phyloP scores from a whole-genome alignment of 1,140 invertebrate species.

The Diachasma alloeum region DNA sequence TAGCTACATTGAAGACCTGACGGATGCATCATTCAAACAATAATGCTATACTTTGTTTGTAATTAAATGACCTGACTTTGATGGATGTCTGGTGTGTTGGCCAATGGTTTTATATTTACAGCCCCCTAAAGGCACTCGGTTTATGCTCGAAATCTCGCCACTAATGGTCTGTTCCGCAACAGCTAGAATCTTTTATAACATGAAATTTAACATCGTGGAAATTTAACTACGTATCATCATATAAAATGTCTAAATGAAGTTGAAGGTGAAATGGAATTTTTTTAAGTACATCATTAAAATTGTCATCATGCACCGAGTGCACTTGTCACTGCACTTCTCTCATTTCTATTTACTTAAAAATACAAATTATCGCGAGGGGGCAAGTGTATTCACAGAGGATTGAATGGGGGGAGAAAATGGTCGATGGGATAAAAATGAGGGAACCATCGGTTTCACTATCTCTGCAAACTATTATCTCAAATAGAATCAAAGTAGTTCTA shows the following conservation, averaged over 20 bases:
- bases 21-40: neutral
- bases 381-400: neutral
- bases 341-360: neutral
- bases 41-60: neutral
- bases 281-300: neutral
- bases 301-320: neutral
- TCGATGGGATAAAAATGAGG: neutral
- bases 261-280: neutral
- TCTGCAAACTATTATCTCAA: neutral
- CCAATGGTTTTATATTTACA: neutral
- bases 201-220: neutral
- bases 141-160: neutral
- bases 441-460: neutral
- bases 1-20: neutral
- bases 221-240: neutral
- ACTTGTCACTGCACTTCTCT: neutral
- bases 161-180: conserved; percentile 1
- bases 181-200: neutral
- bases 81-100: conserved; percentile 46
- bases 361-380: neutral
- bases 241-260: neutral
- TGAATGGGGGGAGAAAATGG: neutral
- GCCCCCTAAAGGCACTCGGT: conserved; percentile 27
- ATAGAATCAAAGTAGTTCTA: neutral
- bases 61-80: conserved; percentile 43